Percentiles rank a stretch among this genome's conserved stretches.
Conservation (phyloP, 1,140 invertebrate species). For the Dendrolimus punctatus region DNA sequence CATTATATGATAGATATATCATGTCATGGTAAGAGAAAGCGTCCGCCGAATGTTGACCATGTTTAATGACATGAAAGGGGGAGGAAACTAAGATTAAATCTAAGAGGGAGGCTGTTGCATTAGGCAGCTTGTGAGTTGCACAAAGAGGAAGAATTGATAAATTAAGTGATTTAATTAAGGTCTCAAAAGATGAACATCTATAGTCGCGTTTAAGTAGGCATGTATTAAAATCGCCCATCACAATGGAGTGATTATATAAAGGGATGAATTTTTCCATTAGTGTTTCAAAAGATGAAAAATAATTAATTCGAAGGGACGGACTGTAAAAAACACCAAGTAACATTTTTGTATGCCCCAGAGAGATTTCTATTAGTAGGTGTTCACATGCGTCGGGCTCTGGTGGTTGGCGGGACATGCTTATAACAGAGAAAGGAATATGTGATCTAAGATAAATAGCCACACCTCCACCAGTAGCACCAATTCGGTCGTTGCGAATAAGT, state of each 20-base stretch:
- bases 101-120: conserved; percentile 5
- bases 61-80: neutral
- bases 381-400: conserved; percentile 1
- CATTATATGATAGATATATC: neutral
- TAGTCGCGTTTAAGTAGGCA: no score
- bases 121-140: conserved; percentile 10
- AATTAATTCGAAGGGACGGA: conserved; percentile 3
- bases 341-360: conserved; percentile 1
- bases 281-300: conserved; percentile 5
- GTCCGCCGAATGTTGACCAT: conserved; percentile 3
- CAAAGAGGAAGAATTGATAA: conserved; percentile 4
- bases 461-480: neutral
- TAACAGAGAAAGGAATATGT: neutral
- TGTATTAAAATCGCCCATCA: no score
- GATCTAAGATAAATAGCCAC: neutral
- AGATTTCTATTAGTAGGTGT: conserved; percentile 7
- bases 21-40: neutral
- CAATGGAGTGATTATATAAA: conserved; percentile 2
- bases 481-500: neutral
- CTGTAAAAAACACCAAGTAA: conserved; percentile 4
- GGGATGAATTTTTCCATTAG: conserved; percentile 5
- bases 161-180: conserved; percentile 5
- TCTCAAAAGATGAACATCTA: no score
- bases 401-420: neutral
- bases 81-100: conserved; percentile 4